Evolutionary conservation across 1,140 invertebrate genomes (phyloP).

Genomic region (Hermatobates lingyangjiaoensis): DNA sequence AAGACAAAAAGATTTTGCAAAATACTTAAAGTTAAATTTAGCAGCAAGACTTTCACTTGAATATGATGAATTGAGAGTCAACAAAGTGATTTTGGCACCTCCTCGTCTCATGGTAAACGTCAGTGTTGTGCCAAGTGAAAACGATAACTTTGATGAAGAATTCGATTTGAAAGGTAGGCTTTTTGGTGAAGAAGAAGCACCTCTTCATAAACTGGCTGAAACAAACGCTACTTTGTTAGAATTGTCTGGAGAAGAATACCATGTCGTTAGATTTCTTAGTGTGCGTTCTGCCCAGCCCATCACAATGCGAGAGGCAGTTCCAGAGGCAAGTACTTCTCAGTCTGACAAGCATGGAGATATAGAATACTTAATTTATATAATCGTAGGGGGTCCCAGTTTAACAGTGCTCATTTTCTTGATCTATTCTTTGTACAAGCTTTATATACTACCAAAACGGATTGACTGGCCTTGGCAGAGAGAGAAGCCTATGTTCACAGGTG

Average conservation of each 20-base stretch:
- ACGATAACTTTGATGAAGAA: slow-evolving; percentile 16
- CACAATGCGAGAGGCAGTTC: slow-evolving; percentile 12
- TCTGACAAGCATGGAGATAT: slow-evolving; percentile 19
- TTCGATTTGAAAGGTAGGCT: slow-evolving; percentile 16
- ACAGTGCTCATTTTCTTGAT: slow-evolving; percentile 16
- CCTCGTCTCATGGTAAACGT: slow-evolving; percentile 21
- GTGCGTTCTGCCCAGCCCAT: slow-evolving; percentile 17
- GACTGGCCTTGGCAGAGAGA: slow-evolving; percentile 19
- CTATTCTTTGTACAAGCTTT: slow-evolving; percentile 14
- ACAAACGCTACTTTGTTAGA: slow-evolving; percentile 23
- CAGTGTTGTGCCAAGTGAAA: slow-evolving; percentile 16
- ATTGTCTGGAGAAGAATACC: slow-evolving; percentile 23
- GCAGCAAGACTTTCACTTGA: slow-evolving; percentile 22
- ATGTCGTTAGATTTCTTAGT: slow-evolving; percentile 19
- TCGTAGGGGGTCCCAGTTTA: slow-evolving; percentile 17
- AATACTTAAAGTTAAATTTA: slow-evolving; percentile 23
- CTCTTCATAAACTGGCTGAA: slow-evolving; percentile 21
- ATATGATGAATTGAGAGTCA: slow-evolving; percentile 22
- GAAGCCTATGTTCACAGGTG: slow-evolving; percentile 9
- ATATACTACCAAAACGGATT: slow-evolving; percentile 12
- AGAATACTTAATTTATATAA: slow-evolving; percentile 19
- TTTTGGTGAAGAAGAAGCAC: slow-evolving; percentile 18
- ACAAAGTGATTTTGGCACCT: slow-evolving; percentile 20
- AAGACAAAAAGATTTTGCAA: slow-evolving; percentile 22
- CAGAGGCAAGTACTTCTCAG: slow-evolving; percentile 9